phyloP scores from a whole-genome alignment of 2,113 vertebrate genomes.

The Lasiurus borealis region DNA sequence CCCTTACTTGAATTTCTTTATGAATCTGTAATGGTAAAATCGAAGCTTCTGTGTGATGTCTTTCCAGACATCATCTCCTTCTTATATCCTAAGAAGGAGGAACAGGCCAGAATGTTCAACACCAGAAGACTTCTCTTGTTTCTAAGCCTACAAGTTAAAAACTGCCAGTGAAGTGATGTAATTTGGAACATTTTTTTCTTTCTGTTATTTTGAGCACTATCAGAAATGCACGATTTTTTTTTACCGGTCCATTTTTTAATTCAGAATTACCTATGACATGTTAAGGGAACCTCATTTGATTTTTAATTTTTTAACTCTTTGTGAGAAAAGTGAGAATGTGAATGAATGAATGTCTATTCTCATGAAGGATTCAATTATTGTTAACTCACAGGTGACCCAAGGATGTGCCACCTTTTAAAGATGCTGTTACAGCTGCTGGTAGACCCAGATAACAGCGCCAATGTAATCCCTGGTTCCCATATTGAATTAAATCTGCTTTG shows the following conservation, averaged over 20 bases:
- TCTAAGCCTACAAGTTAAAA: neutral
- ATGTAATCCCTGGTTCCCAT: constrained; percentile 71
- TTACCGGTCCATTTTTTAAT: neutral
- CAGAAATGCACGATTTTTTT: neutral
- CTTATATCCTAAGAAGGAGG: no score
- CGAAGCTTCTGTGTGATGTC: neutral
- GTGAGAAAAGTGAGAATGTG: constrained; percentile 32
- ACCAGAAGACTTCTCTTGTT: no score
- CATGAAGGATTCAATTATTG: neutral
- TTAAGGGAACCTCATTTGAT: constrained; percentile 7
- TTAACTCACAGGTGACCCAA: neutral
- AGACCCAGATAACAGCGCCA: constrained; percentile 58
- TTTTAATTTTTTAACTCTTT: neutral
- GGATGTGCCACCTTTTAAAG: constrained; percentile 28
- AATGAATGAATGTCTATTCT: constrained; percentile 19
- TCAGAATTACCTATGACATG: constrained; percentile 26
- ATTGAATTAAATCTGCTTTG: constrained; percentile 73
- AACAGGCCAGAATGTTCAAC: no score
- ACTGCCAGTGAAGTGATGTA: neutral
- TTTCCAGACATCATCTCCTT: neutral
- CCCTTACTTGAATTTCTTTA: neutral
- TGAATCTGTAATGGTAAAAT: neutral
- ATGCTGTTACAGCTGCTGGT: neutral
- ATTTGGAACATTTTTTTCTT: neutral
- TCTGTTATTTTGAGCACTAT: neutral